Percentiles rank a stretch among this genome's conserved stretches.
phyloP scores from a whole-genome alignment of 2,113 vertebrate genomes.

The Galemys pyrenaicus region DNA sequence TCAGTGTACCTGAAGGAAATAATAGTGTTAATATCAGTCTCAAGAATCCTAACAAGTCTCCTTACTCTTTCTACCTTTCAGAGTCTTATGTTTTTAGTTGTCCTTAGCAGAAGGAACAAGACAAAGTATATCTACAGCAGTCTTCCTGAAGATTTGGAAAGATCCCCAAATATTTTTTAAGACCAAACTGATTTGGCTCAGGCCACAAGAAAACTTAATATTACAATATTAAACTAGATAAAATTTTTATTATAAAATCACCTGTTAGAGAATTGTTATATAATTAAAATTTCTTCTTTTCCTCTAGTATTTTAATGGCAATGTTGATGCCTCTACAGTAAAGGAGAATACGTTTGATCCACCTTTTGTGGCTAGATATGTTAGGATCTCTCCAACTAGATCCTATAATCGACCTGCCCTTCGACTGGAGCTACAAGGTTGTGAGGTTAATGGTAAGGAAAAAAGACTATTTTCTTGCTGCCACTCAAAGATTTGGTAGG shows the following conservation, averaged over 20 bases:
- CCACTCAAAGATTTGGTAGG: background rate
- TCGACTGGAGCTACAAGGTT: constrained; percentile 95
- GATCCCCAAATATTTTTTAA: constrained; percentile 6
- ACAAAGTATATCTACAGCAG: background rate
- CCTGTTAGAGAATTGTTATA: background rate
- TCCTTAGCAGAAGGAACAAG: background rate
- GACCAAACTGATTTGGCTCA: background rate
- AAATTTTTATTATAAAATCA: background rate
- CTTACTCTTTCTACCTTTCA: background rate
- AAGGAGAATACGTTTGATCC: constrained; percentile 92
- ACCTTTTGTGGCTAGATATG: constrained; percentile 91
- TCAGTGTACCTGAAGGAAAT: background rate
- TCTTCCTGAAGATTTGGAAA: background rate
- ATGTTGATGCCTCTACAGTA: constrained; percentile 84
- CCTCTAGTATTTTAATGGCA: constrained; percentile 91
- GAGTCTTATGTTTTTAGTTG: background rate
- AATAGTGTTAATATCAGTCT: background rate
- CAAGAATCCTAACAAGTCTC: background rate
- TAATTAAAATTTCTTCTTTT: constrained; percentile 15
- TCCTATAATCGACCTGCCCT: constrained; percentile 90
- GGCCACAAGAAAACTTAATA: background rate
- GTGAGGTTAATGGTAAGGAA: constrained; percentile 92
- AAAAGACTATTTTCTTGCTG: background rate
- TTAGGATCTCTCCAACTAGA: constrained; percentile 90
- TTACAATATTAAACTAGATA: background rate